Evolutionary conservation across 2,797 vertebrate species (phyloP), one percentile per base, ranked within the genome.

Genomic region (Pagetopsis macropterus): DNA sequence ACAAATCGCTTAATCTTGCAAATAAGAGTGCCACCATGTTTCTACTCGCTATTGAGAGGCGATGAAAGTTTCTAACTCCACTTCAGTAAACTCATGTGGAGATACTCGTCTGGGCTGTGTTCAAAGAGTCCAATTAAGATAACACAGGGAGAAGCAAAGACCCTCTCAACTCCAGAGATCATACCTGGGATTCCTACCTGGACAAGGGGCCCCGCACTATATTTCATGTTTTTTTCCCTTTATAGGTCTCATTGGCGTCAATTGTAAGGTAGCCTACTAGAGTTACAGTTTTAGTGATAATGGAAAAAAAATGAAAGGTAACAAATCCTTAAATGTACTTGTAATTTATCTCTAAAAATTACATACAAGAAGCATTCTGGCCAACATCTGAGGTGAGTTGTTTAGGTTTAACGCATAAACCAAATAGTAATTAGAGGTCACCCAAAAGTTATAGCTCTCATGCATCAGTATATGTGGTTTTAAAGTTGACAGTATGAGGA

Each of bases 111-210:
- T 9, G 23, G n/a, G 4, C 10, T 65, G 63, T 31, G 63, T 60
- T 75, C 41, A 84, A 71, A 81, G 49, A 45, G 57, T 63, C 70
- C 71, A 63, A 52, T 76, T 78, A 61, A 83, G 75, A 84, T 64
- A 69, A 79, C 10, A 70, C 8, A 69, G 52, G 43, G 59, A 51
- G 45, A 33, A 72, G 50, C 59, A 27, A 44, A 71, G 51, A 27
- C 21, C 33, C 57, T 15, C 58, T 58, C 40, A 48, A 3, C 64
- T 76, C 16, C 17, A 72, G 5, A 50, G 61, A 68, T 75, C 83
- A 79, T 76, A 87, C 79, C 73, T 85, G 81, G 58, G 85, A 83
- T 77, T 79, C 70, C 68, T 87, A 72, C 78, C 76, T 80, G 76
- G 65, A 57, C 82, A 70, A 48, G 65, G 31, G 51, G 16, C 17